A percentile compares a stretch with the other conserved stretches of the same genome.
phyloP scores from a whole-genome alignment of 2,888 invertebrate species.

The Oxyteleia sp. region DNA sequence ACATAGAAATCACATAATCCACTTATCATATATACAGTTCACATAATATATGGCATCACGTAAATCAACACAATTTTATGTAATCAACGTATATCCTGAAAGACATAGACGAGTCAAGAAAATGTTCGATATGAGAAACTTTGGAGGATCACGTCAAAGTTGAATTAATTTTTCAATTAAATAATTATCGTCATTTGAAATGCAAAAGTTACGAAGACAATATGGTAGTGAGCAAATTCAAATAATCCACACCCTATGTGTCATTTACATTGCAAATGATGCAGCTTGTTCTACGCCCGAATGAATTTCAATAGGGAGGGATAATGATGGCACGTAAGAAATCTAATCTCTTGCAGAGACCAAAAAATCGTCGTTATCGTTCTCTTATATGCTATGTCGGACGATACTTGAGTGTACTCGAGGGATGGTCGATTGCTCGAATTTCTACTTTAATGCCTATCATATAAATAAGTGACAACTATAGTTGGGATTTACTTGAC shows the following conservation, averaged over 20 bases:
- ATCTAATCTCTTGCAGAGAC: slow-evolving; percentile 19
- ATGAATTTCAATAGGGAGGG: slow-evolving; percentile 34
- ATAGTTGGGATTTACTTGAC: background rate
- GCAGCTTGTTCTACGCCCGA: slow-evolving; percentile 21
- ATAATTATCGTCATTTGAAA: slow-evolving; percentile 35
- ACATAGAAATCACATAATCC: slow-evolving; percentile 1
- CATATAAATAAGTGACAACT: slow-evolving; percentile 1
- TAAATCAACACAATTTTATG: slow-evolving; percentile 13
- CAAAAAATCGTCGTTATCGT: slow-evolving; percentile 26
- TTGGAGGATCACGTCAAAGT: too few species aligned
- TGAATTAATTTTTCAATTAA: slow-evolving; percentile 20
- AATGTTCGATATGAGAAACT: slow-evolving; percentile 12
- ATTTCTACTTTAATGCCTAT: background rate
- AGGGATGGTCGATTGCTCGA: background rate
- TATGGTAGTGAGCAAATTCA: slow-evolving; percentile 25
- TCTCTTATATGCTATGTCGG: slow-evolving; percentile 4
- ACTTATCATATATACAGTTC: slow-evolving; percentile 8
- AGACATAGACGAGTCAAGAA: background rate
- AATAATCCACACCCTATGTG: slow-evolving; percentile 25
- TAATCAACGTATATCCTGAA: background rate
- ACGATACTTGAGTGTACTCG: slow-evolving; percentile 3
- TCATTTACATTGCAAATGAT: slow-evolving; percentile 53
- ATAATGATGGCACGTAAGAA: slow-evolving; percentile 37
- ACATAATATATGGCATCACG: slow-evolving; percentile 8
- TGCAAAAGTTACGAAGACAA: slow-evolving; percentile 41